Percentiles rank a stretch among this genome's conserved stretches.
These are phyloP conservation scores for Lasioglossum vierecki DNA, from an alignment of 2,888 invertebrate species.

Conservation along the genomic window DNA sequence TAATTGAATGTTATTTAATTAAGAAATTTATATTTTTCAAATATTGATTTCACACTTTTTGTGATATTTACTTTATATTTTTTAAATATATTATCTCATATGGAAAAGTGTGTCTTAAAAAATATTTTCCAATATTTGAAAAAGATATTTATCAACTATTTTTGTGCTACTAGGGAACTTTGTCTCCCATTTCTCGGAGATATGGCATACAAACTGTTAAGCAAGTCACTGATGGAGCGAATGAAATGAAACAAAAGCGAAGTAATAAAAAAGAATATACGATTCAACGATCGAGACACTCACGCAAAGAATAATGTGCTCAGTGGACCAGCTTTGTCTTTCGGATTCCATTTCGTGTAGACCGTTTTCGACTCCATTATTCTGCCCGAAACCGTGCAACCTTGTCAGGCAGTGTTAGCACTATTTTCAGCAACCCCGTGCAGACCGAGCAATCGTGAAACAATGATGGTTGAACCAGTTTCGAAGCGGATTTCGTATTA, in stretches of 20 bases:
- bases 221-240: not conserved
- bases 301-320: constrained; percentile 72
- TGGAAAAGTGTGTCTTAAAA: too few species aligned
- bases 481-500: not conserved
- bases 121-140: too few species aligned
- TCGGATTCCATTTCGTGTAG: constrained; percentile 61
- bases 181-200: too few species aligned
- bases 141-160: too few species aligned
- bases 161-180: too few species aligned
- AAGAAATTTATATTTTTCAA: too few species aligned
- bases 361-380: constrained; percentile 57
- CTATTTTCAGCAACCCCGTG: not conserved
- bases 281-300: constrained; percentile 16
- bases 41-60: too few species aligned
- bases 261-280: not conserved
- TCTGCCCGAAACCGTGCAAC: not conserved
- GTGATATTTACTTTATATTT: too few species aligned
- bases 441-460: rapidly evolving
- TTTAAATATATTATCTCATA: too few species aligned
- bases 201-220: too few species aligned
- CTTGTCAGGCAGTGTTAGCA: not conserved
- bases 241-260: too few species aligned
- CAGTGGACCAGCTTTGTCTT: constrained; percentile 68
- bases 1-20: too few species aligned
- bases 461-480: not conserved